Evolutionary conservation across 2,797 vertebrate species (phyloP).

Genomic region (Falco rusticolus): DNA sequence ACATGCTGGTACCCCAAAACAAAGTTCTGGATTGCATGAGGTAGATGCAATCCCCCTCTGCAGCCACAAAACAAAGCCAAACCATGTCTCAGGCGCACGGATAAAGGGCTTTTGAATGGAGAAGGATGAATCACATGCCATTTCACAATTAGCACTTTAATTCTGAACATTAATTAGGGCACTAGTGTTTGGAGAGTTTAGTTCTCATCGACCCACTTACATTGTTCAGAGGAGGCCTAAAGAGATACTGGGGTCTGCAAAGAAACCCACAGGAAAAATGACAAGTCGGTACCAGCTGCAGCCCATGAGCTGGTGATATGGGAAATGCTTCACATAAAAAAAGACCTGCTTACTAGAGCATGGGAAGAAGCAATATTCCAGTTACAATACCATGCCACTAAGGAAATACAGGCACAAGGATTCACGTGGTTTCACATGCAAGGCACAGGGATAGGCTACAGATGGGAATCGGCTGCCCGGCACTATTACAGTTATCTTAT

Average conservation of each 20-base stretch:
- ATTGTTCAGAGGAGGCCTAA: background rate
- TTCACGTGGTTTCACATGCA: background rate
- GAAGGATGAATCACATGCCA: background rate
- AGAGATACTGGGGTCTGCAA: constrained; percentile 9
- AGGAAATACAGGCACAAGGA: background rate
- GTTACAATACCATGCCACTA: background rate
- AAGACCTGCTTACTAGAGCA: background rate
- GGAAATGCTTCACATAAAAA: background rate
- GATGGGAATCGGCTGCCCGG: background rate
- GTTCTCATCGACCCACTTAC: constrained; percentile 7
- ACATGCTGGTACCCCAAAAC: background rate
- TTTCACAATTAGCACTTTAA: constrained; percentile 38
- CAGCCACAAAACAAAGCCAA: background rate
- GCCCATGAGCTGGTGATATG: background rate
- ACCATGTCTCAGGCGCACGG: background rate
- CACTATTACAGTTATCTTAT: background rate
- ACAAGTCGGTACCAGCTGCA: background rate
- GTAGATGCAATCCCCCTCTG: background rate
- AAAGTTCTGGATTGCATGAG: background rate
- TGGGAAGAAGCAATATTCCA: background rate
- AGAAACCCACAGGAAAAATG: background rate
- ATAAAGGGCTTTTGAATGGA: background rate
- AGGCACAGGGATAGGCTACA: background rate
- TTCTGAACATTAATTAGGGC: constrained; percentile 32
- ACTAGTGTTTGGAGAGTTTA: background rate